phyloP scores from a whole-genome alignment of 2,888 invertebrate species.

The Drosophila greeni region DNA sequence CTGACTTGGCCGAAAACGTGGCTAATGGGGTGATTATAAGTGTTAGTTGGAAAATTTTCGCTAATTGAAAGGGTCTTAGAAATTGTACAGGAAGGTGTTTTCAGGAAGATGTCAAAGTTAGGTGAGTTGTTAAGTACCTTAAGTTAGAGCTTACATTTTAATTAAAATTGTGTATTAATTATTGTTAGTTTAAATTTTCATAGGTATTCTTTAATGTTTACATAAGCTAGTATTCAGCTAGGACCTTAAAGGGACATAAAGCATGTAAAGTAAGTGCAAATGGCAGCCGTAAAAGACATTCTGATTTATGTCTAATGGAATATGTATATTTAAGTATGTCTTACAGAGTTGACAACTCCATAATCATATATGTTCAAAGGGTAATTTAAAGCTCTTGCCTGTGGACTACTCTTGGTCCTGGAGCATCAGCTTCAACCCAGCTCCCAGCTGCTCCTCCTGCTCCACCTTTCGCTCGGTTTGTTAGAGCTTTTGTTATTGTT shows the following conservation, averaged over 20 bases:
- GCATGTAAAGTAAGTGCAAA: background rate
- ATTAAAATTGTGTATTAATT: background rate
- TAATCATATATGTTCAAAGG: constrained; percentile 20
- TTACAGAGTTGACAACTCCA: constrained; percentile 1
- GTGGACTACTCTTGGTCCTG: background rate
- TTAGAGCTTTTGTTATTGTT: constrained; percentile 57
- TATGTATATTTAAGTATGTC: constrained; percentile 8
- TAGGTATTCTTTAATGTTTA: background rate
- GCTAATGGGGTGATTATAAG: constrained; percentile 22
- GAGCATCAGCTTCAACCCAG: constrained; percentile 4
- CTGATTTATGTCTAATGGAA: constrained; percentile 10
- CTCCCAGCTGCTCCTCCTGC: constrained; percentile 2
- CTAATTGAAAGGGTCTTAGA: constrained; percentile 10
- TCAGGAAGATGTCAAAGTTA: background rate
- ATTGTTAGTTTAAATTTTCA: background rate
- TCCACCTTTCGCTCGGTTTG: constrained; percentile 18
- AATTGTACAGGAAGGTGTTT: background rate
- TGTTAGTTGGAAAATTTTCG: background rate
- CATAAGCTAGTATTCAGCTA: background rate
- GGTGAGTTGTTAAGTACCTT: background rate
- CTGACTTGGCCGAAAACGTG: constrained; percentile 5
- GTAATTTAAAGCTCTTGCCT: constrained; percentile 15
- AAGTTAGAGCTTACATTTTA: background rate
- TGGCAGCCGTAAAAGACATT: background rate
- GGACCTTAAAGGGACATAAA: background rate